A percentile compares a stretch with the other conserved stretches of the same genome.
These are phyloP conservation scores for Chrysaora quinquecirrha DNA, from an alignment of 30 jellyfish, hydroid and myxozoan species.

Conservation along the genomic window DNA sequence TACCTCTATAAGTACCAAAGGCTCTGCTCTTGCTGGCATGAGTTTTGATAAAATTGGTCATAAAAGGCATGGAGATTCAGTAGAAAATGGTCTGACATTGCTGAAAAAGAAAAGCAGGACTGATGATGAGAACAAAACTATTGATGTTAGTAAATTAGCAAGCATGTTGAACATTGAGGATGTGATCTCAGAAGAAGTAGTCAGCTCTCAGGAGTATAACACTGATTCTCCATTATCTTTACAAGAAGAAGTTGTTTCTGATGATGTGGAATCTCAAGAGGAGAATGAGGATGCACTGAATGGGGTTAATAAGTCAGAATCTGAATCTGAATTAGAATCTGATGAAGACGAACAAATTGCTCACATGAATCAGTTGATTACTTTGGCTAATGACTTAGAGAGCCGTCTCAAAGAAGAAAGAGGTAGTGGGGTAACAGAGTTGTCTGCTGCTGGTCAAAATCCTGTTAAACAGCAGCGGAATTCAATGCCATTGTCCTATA, in stretches of 20 bases:
- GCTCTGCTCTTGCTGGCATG: not conserved
- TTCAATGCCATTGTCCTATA: not conserved
- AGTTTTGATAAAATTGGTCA: not conserved
- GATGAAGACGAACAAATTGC: not conserved
- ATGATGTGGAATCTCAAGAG: not conserved
- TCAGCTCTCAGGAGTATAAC: not conserved
- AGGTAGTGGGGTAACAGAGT: not conserved
- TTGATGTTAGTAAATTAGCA: not conserved
- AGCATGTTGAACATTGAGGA: conserved; percentile 13
- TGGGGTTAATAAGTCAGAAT: not conserved
- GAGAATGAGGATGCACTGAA: not conserved
- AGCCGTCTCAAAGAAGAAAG: not conserved
- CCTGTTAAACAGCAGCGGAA: not conserved
- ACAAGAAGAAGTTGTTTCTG: conserved; percentile 4
- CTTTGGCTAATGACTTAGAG: conserved; percentile 21
- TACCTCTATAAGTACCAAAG: not conserved
- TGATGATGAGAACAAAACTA: not conserved
- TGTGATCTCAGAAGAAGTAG: conserved; percentile 16
- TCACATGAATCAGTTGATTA: not conserved
- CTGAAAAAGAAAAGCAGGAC: not conserved
- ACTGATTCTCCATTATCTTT: not conserved
- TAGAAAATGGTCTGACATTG: not conserved
- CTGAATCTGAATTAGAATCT: not conserved
- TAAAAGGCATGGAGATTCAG: not conserved
- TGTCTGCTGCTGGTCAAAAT: not conserved